Evolutionary conservation across 2,797 vertebrate genomes (phyloP), one percentile per base, ranked within the genome.

Genomic region (Cyclopterus lumpus): DNA sequence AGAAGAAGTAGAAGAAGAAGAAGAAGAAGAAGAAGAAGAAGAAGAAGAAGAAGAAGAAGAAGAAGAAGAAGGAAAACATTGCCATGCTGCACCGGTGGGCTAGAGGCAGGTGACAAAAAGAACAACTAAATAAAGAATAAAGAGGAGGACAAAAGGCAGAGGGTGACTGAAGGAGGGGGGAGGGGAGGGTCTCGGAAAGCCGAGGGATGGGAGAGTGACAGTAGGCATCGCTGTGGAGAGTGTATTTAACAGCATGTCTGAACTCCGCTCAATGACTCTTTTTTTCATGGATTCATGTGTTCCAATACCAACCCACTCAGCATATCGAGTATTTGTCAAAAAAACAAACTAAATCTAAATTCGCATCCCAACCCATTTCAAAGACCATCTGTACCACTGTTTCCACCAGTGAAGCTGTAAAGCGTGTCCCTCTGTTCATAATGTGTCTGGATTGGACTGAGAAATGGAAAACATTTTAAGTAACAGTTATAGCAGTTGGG

Each of bases 261-360:
- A 86, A 64, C 73, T 48, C 63, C 71, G n/a, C 68, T 85, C 72
- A 77, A 44, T 81, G 81, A 77, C 77, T 77, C 79, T 71, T n/a
- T n/a, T n/a, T n/a, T n/a, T n/a, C n/a, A n/a, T n/a, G 20, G 42
- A 16, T 20, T 4, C 6, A 18, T 2, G 16, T 46, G 42, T 46
- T n/a, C 6, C 16, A 46, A 8, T 46, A 20, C 46, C 44, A 46
- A 20, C 20, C 40, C 44, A 46, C 44, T 20, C 44, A 46, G 20
- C 44, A 46, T 20, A 22, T 49, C 9, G 48, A 22, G 48, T 49
- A 22, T 44, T 6, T 42, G 15, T 18, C 42, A 46, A 42, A 18
- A 44, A 7, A 46, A 16, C 15, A n/a, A n/a, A n/a, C n/a, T n/a
- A 5, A 3, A 14, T 15, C 38, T 5, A 46, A 46, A 5, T 46